Conservation (phyloP, 2,113 vertebrate species). For the Grantiella picta region DNA sequence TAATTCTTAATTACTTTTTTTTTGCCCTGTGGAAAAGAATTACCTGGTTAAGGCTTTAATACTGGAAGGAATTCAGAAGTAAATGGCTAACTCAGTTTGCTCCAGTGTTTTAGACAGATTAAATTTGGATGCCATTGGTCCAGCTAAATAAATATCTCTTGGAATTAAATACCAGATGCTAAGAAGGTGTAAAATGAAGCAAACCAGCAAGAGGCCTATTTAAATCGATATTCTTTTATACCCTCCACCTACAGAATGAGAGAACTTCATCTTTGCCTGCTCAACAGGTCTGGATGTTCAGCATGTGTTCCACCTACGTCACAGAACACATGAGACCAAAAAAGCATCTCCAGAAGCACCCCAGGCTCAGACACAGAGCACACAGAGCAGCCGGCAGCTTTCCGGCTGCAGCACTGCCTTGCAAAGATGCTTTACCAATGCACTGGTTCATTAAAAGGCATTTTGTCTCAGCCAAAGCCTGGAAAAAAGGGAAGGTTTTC, state of each 20-base stretch:
- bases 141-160: background rate
- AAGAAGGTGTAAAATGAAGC: conserved; percentile 31
- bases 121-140: background rate
- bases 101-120: background rate
- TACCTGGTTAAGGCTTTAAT: background rate
- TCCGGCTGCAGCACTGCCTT: background rate
- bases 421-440: background rate
- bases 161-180: conserved; percentile 1
- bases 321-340: background rate
- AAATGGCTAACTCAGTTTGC: background rate
- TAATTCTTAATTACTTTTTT: background rate
- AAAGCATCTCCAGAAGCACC: background rate
- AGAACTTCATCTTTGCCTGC: background rate
- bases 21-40: background rate
- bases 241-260: background rate
- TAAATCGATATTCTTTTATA: background rate
- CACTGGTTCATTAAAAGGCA: background rate
- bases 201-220: background rate
- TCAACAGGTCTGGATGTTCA: conserved; percentile 28
- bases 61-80: background rate
- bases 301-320: background rate
- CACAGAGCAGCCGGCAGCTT: background rate
- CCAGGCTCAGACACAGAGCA: background rate
- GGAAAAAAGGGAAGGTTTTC: background rate
- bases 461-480: background rate